Base-by-base conservation (phyloP, 2,113 vertebrate species). In the Chionis minor region DNA sequence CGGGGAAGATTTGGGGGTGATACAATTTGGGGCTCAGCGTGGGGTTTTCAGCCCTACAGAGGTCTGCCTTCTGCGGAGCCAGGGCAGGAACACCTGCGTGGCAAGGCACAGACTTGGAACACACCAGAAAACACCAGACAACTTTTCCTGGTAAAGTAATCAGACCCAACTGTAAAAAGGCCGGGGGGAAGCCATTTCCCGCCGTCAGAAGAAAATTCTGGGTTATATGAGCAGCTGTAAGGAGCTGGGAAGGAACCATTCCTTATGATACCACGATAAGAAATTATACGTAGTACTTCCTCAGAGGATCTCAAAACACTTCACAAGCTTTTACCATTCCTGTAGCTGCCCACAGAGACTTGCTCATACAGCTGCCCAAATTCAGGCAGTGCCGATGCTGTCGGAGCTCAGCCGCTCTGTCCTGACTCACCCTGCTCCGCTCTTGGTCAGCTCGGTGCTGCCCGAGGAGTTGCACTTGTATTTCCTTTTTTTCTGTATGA, bases 271-370 rank as follows among this genome's bases (percentile, higher is more conserved):
- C 72, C 47, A 23, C 24, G 26, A 35, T 28, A 86, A 67, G 49
- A 82, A 73, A 88, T 73, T 6, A 10, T 30, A 15, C 4, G 11
- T 47, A 44, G 4, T 30, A 14, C 81, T 94, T 26, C 74, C 70
- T 75, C 52, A 73, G 93, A 86, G 74, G 45, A 51, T 88, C 67
- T 90, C 62, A 66, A 45, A 90, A 56, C 49, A 10, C 28, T 93
- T 40, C 20, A 49, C 69, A 88, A 21, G 74, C 88, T 90, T 94
- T 86, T 86, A 16, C 55, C 26, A 19, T 80, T 71, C n/a, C 78
- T 73, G 58, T 3, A 95, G 82, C 82, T 3, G 0, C 71, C 51
- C 49, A 56, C 63, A 56, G 75, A 88, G 62, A 13, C 72, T 80
- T 79, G 82, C 59, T 90, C 4, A 44, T 20, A 47, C 33, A 87